phyloP scores from a whole-genome alignment of 1,140 invertebrate species.

The Diabrotica virgifera region DNA sequence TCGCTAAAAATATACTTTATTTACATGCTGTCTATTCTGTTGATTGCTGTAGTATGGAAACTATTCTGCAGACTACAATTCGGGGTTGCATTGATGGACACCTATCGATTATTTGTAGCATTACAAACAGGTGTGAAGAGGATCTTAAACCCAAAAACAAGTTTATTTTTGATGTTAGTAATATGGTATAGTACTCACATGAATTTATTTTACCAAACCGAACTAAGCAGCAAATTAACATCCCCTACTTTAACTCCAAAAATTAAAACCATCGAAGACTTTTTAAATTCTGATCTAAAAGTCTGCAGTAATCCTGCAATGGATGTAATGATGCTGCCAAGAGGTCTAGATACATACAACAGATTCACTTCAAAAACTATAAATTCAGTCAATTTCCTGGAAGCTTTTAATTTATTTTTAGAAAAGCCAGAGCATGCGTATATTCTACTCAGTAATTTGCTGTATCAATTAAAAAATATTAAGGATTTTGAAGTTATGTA shows the following conservation, averaged over 20 bases:
- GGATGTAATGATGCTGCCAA: neutral
- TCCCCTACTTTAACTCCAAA: neutral
- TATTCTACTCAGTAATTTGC: neutral
- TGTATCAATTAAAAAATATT: neutral
- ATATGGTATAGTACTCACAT: neutral
- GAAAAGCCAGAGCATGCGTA: neutral
- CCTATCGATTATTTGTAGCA: neutral
- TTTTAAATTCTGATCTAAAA: neutral
- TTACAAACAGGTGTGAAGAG: neutral
- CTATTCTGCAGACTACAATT: neutral
- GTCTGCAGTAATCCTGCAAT: neutral
- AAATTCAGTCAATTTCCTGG: neutral
- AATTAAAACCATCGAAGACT: neutral
- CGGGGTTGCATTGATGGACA: neutral
- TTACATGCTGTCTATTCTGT: neutral
- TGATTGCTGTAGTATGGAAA: neutral
- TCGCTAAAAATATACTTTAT: neutral
- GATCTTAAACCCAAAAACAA: neutral
- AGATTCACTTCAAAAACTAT: too few species aligned
- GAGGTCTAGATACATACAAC: neutral
- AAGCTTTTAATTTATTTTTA: neutral
- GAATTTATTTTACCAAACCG: neutral
- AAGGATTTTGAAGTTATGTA: neutral
- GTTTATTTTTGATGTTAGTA: neutral
- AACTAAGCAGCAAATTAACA: neutral